These are phyloP conservation scores for Falco rusticolus DNA, from an alignment of 2,797 vertebrate genomes.

Conservation along the genomic window DNA sequence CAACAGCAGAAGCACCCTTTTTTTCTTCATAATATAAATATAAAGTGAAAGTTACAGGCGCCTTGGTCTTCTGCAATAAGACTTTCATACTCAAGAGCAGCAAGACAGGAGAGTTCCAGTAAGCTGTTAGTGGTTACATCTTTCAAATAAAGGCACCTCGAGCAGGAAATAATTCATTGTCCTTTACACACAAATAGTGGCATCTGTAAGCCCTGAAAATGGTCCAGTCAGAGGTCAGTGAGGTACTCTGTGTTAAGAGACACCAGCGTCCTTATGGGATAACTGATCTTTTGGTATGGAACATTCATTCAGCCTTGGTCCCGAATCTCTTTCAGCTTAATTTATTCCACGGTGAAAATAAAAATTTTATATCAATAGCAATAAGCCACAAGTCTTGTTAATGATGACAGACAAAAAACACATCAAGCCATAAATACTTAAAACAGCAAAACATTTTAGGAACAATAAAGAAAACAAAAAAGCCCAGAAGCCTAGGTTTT, in stretches of 20 bases:
- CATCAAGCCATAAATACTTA: background rate
- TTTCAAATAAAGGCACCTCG: background rate
- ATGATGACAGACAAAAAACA: background rate
- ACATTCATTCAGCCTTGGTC: background rate
- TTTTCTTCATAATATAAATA: background rate
- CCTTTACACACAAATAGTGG: background rate
- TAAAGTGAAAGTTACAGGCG: background rate
- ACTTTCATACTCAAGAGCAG: background rate
- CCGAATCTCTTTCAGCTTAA: background rate
- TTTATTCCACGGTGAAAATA: background rate
- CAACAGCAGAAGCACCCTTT: background rate
- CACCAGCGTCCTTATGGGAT: background rate
- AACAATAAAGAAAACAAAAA: background rate
- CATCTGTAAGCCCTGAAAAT: background rate
- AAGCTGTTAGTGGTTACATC: background rate
- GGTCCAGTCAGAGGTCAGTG: background rate
- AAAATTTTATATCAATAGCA: background rate
- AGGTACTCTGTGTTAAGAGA: background rate
- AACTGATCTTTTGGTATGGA: background rate
- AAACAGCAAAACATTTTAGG: background rate
- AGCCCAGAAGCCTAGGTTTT: background rate
- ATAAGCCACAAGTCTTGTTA: constrained; percentile 7
- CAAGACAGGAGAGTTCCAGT: background rate
- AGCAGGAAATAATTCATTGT: background rate
- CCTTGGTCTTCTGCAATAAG: background rate